Evolutionary conservation across 2,113 vertebrate genomes (phyloP), one percentile per base, ranked within the genome.

Genomic region (Rutilus rutilus): DNA sequence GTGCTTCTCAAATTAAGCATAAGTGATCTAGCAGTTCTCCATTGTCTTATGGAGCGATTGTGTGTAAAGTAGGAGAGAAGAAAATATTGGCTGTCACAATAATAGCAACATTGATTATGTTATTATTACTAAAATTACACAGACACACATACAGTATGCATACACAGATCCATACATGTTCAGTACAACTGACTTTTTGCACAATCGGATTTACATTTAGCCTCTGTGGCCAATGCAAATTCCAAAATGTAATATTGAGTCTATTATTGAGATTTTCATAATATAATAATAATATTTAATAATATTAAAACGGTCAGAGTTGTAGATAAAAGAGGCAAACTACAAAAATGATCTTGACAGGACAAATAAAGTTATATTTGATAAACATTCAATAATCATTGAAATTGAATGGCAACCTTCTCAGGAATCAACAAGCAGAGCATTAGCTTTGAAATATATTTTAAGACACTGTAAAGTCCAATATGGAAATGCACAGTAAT

Each of bases 1-100:
- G n/a, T 75, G 71, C 42, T 47, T 47, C 47, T 33, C 27, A 77
- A 33, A 52, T 52, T 21, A 77, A 54, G 25, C 25, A 54, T 52
- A 77, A 77, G 47, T 33, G 27, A 77, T 54, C n/a, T 27, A 52
- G 47, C 74, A 54, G 45, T 17, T 54, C 50, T 54, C 75, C 75
- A 77, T 54, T 77, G 75, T 77, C 71, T 77, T 33, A 27, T 17
- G 15, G n/a, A 77, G 47, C 17, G 74, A 77, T 9, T 77, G 47
- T n/a, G 19, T 23, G 5, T 25, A 25, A 30, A 33, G 36, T 42
- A 71, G 39, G 67, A 71, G 36, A 71, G 21, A 23, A 71, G 33
- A 71, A 39, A 71, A 74, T 74, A 42, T 47, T 74, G 42, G 5
- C 71, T 47, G 23, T 74, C 21, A 17, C 73, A 76, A 52, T 54